phyloP scores from a whole-genome alignment of 2,113 vertebrate species.

The Rhynchopsitta pachyrhyncha region DNA sequence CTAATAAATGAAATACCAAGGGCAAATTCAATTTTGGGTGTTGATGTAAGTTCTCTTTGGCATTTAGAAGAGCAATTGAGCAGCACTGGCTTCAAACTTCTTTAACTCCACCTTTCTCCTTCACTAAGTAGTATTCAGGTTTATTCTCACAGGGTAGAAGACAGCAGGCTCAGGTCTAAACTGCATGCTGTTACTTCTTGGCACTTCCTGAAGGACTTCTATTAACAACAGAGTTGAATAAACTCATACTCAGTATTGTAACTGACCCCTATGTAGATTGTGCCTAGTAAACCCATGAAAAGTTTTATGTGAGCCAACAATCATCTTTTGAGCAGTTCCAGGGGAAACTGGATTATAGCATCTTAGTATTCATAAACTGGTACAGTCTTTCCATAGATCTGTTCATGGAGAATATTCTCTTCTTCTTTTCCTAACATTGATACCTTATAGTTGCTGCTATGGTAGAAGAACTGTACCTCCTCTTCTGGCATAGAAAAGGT shows the following conservation, averaged over 20 bases:
- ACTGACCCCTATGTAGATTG: background rate
- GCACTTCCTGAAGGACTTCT: background rate
- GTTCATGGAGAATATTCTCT: background rate
- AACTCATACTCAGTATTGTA: background rate
- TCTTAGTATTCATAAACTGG: background rate
- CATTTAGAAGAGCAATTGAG: background rate
- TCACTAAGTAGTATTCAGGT: background rate
- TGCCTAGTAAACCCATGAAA: background rate
- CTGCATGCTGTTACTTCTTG: background rate
- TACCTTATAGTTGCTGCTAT: background rate
- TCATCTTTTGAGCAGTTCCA: background rate
- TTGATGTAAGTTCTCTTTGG: background rate
- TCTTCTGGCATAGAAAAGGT: background rate
- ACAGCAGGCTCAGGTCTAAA: background rate
- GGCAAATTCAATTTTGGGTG: background rate
- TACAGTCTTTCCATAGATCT: background rate
- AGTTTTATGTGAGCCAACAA: background rate
- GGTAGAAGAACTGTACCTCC: background rate
- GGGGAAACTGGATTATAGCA: background rate
- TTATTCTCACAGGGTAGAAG: background rate
- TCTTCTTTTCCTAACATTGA: background rate
- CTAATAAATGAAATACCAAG: background rate
- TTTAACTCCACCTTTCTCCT: background rate
- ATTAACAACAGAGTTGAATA: background rate
- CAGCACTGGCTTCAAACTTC: background rate